Percentiles rank a stretch among this genome's conserved stretches.
phyloP scores from a whole-genome alignment of 2,888 invertebrate genomes.

The Dryomyza anilis region DNA sequence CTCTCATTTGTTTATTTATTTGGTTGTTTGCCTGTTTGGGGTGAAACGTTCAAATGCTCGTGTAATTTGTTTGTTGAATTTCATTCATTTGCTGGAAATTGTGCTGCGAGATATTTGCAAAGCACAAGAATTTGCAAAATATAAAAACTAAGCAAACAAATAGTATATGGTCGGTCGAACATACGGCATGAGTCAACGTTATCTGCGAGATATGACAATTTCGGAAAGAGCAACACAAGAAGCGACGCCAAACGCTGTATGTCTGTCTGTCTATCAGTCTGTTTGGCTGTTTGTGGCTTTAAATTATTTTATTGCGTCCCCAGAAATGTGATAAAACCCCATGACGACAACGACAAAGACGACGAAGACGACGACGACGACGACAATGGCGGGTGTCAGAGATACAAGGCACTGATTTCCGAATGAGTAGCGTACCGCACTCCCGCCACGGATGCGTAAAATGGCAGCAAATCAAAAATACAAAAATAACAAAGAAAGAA shows the following conservation, averaged over 20 bases:
- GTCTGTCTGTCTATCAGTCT: too few relatives aligned
- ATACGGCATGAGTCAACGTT: too few relatives aligned
- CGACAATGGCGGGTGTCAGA: too few relatives aligned
- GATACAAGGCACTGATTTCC: too few relatives aligned
- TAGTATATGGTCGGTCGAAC: too few relatives aligned
- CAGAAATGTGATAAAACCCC: background rate
- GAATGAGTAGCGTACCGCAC: background rate
- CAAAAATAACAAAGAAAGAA: too few relatives aligned
- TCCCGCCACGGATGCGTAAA: background rate
- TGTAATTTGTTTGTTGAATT: slow-evolving; percentile 5
- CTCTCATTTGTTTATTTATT: too few relatives aligned
- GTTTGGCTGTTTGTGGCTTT: slow-evolving; percentile 9
- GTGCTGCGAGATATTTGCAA: background rate
- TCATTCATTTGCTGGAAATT: background rate
- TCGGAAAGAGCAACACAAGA: background rate
- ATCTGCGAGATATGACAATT: too few relatives aligned
- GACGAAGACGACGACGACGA: too few relatives aligned
- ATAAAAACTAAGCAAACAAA: background rate
- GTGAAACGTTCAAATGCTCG: too few relatives aligned
- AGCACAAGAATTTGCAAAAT: background rate
- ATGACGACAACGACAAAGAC: background rate
- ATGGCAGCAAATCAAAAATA: background rate
- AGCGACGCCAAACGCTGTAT: slow-evolving; percentile 14
- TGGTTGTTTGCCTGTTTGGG: too few relatives aligned
- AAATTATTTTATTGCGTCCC: slow-evolving; percentile 15